These are phyloP conservation scores for Onthophagus sagittarius DNA, from an alignment of 2,888 invertebrate genomes.

Conservation along the genomic window DNA sequence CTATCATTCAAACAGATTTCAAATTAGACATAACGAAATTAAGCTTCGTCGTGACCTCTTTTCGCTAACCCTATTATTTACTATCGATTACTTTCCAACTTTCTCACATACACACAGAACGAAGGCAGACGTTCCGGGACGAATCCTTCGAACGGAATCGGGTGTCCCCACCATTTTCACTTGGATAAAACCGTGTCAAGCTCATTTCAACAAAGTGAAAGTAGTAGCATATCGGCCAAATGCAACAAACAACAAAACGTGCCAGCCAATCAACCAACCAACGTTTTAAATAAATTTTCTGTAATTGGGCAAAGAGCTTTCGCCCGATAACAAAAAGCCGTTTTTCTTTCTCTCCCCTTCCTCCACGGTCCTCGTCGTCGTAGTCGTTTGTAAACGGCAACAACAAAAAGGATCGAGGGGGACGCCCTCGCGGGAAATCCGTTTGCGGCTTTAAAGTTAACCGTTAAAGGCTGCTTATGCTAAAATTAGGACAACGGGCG, in stretches of 20 bases:
- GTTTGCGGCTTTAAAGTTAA: neutral
- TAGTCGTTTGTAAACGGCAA: neutral
- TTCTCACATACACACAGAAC: neutral
- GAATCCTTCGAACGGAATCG: neutral
- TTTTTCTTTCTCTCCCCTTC: neutral
- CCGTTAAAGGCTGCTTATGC: neutral
- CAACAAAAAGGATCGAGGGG: neutral
- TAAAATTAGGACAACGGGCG: neutral
- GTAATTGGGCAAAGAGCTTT: neutral
- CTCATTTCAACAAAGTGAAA: neutral
- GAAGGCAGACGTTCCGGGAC: neutral
- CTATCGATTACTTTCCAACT: neutral
- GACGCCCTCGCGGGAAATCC: neutral
- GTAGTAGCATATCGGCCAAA: neutral
- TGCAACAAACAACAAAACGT: neutral
- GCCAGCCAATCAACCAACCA: neutral
- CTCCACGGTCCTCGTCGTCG: neutral
- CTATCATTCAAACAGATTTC: no score
- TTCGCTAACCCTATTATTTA: neutral
- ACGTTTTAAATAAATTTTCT: neutral
- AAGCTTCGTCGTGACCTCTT: neutral
- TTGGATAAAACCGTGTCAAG: neutral
- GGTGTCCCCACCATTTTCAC: neutral
- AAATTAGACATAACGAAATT: no score
- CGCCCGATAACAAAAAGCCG: neutral